phyloP scores from a whole-genome alignment of 2,888 invertebrate genomes.

The Therioaphis trifolii region DNA sequence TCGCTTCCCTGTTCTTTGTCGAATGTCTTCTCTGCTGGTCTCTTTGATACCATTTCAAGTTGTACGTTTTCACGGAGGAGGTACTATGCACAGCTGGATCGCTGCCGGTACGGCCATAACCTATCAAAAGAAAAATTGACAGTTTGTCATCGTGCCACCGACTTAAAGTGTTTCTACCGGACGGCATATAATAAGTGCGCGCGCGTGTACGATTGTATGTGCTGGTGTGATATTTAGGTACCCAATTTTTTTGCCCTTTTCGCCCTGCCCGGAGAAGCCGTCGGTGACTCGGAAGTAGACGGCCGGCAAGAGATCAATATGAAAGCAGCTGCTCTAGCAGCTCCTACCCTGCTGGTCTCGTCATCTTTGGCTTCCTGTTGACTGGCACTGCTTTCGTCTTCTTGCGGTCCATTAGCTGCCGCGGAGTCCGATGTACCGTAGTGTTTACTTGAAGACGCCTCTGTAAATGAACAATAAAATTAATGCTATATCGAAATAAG shows the following conservation, averaged over 20 bases:
- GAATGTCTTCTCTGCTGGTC: slow-evolving; percentile 83
- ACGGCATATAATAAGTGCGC: not conserved
- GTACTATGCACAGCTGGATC: slow-evolving; percentile 86
- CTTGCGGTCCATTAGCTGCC: slow-evolving; percentile 49
- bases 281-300: slow-evolving; percentile 65
- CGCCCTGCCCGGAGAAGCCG: slow-evolving; percentile 67
- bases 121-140: slow-evolving; percentile 69
- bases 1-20: slow-evolving; percentile 74
- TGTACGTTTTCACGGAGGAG: slow-evolving; percentile 85
- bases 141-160: not conserved
- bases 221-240: not conserved
- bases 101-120: slow-evolving; percentile 88
- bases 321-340: slow-evolving; percentile 93
- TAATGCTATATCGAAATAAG: no score
- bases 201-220: not conserved
- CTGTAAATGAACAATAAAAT: not conserved
- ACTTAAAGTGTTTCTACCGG: no score
- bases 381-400: slow-evolving; percentile 49
- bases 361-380: slow-evolving; percentile 54
- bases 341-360: slow-evolving; percentile 73
- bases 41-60: slow-evolving; percentile 81
- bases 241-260: slow-evolving; percentile 61
- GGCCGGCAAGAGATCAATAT: slow-evolving; percentile 93
- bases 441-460: slow-evolving; percentile 55
- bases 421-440: slow-evolving; percentile 53